A percentile compares a stretch with the other conserved stretches of the same genome.
These are phyloP conservation scores for Halocynthia aurantium DNA, from an alignment of 23 tunicate genomes.

Conservation along the genomic window DNA sequence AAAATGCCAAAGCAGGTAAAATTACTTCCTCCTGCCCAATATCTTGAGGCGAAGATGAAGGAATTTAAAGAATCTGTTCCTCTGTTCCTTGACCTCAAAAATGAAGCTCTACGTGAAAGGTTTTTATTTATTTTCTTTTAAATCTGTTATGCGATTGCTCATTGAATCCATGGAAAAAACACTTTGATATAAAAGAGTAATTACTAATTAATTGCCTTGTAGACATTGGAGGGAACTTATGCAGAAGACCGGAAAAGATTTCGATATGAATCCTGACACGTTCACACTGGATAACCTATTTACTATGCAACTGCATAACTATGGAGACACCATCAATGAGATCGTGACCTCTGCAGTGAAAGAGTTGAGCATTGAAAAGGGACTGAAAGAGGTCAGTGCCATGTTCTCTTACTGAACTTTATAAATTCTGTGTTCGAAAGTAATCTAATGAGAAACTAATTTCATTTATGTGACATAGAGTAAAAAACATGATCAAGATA, in stretches of 20 bases:
- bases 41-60: constrained; percentile 82
- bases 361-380: constrained; percentile 91
- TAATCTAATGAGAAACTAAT: too few relatives aligned
- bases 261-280: constrained; percentile 99
- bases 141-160: too few relatives aligned
- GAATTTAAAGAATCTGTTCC: constrained; percentile 94
- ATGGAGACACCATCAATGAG: constrained; percentile 69
- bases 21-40: constrained; percentile 76
- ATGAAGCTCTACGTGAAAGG: constrained; percentile 94
- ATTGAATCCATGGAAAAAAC: background rate
- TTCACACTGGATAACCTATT: constrained; percentile 84
- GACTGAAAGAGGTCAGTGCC: constrained; percentile 76
- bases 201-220: constrained; percentile 2
- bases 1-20: constrained; percentile 83
- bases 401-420: too few relatives aligned
- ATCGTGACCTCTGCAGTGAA: constrained; percentile 93
- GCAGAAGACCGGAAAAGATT: constrained; percentile 89
- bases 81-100: constrained; percentile 87
- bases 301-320: constrained; percentile 91
- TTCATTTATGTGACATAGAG: too few relatives aligned
- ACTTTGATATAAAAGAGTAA: background rate
- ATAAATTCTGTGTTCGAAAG: too few relatives aligned
- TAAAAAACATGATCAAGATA: too few relatives aligned
- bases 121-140: background rate
- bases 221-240: constrained; percentile 97